Base-by-base conservation (phyloP, 2,113 vertebrate species). In the Circaetus gallicus region DNA sequence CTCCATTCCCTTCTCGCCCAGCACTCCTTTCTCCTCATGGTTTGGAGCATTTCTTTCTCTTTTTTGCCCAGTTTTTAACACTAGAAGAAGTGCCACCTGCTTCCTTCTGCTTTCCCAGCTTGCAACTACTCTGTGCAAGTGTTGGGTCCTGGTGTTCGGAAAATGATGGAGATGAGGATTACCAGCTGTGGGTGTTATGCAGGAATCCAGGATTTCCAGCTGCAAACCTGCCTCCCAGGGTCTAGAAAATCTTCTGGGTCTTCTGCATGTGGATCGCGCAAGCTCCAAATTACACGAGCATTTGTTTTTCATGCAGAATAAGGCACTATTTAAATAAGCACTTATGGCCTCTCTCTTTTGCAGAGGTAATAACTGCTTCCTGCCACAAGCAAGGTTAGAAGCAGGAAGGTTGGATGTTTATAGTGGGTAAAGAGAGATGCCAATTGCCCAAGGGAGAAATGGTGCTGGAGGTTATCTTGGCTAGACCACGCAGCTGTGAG, bases 201-300 rank as follows among this genome's bases (percentile, higher is more conserved):
- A 70, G 61, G 26, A 71, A 29, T 29, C 19, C 47, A 25, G 40
- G 34, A 53, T 56, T 89, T 77, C 76, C 79, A 89, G 63, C 43
- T 34, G 45, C 77, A 86, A 80, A 72, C 25, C 83, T 67, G 25
- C 25, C 47, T 82, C 43, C 20, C 29, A 38, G 38, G 25, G n/a
- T 13, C 31, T 80, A 55, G 29, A 61, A 84, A 83, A 45, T 22
- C 40, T 76, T 56, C 76, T 61, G 45, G 53, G 34, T 70, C 58
- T 89, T 83, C 76, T 62, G 53, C 26, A 6, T 3, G 19, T 4
- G 43, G 58, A 52, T 16, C 3, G 5, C 7, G 31, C 42, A 56
- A 73, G 71, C 61, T 81, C 52, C 45, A 47, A 58, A 45, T 18
- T 6, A 20, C 36, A 36, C 0, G 0, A 26, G 16, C 0, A 0